Evolutionary conservation across 1,140 invertebrate genomes (phyloP).

Genomic region (Drosophila repleta): DNA sequence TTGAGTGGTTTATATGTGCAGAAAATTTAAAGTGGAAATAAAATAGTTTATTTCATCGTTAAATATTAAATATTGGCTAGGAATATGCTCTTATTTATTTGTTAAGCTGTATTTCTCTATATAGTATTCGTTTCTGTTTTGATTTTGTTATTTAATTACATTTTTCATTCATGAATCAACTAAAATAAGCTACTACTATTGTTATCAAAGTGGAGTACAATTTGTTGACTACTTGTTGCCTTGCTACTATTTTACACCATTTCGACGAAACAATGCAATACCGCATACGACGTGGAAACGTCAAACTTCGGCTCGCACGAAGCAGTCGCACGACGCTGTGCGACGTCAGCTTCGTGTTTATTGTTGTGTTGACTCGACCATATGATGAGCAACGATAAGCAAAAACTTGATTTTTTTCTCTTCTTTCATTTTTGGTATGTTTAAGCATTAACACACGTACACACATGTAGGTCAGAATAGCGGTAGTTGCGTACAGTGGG

Average conservation of each 20-base stretch:
- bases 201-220: slow-evolving; percentile 53
- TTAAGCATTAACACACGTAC: slow-evolving; percentile 32
- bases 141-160: background rate
- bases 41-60: background rate
- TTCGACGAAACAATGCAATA: slow-evolving; percentile 45
- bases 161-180: slow-evolving; percentile 60
- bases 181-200: slow-evolving; percentile 47
- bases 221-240: slow-evolving; percentile 69
- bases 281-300: slow-evolving; percentile 69
- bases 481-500: background rate
- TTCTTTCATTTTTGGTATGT: no score
- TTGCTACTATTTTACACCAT: slow-evolving; percentile 45
- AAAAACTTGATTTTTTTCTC: slow-evolving; percentile 51
- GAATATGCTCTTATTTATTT: background rate
- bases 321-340: slow-evolving; percentile 24
- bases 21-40: background rate
- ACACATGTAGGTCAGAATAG: slow-evolving; percentile 60
- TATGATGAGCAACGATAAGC: slow-evolving; percentile 39
- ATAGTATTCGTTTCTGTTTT: background rate
- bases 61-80: background rate
- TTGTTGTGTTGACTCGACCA: slow-evolving; percentile 46
- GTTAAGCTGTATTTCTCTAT: background rate
- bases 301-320: slow-evolving; percentile 70
- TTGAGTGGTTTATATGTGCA: background rate
- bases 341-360: slow-evolving; percentile 60